Conservation (phyloP, 2,888 invertebrate species). For the Hemithea aestivaria region DNA sequence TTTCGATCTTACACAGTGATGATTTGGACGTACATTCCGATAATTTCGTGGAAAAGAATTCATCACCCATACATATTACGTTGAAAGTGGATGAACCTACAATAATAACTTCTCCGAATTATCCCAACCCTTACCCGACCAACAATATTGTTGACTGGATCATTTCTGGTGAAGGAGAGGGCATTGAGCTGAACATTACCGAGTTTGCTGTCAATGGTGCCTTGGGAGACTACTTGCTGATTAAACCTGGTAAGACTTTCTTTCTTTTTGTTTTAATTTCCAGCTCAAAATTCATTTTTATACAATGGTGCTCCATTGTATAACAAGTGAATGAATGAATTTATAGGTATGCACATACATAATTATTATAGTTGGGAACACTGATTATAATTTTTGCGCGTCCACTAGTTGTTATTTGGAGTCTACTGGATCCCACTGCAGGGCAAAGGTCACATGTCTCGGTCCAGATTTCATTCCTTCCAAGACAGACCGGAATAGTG, state of each 20-base stretch:
- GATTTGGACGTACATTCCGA: conserved; percentile 38
- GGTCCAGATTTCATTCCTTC: no score
- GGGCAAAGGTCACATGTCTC: no score
- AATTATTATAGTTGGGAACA: no score
- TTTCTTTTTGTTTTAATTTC: background rate
- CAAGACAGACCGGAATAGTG: no score
- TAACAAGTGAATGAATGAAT: no score
- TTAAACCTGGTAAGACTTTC: conserved; percentile 59
- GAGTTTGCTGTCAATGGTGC: conserved; percentile 55
- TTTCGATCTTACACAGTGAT: conserved; percentile 32
- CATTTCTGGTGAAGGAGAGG: conserved; percentile 56
- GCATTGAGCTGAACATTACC: conserved; percentile 66
- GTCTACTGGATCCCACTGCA: no score
- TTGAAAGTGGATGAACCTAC: conserved; percentile 43
- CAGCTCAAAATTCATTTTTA: no score
- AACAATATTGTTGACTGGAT: conserved; percentile 57
- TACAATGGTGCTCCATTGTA: no score
- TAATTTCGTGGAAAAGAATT: conserved; percentile 27
- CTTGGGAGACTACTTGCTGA: conserved; percentile 56
- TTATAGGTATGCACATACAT: no score
- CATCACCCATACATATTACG: conserved; percentile 37
- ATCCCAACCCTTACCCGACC: conserved; percentile 50
- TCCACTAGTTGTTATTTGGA: no score
- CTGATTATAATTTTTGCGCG: no score
- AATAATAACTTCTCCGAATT: conserved; percentile 50